Base-by-base conservation (phyloP, 2,113 vertebrate species). In the Aix galericulata region DNA sequence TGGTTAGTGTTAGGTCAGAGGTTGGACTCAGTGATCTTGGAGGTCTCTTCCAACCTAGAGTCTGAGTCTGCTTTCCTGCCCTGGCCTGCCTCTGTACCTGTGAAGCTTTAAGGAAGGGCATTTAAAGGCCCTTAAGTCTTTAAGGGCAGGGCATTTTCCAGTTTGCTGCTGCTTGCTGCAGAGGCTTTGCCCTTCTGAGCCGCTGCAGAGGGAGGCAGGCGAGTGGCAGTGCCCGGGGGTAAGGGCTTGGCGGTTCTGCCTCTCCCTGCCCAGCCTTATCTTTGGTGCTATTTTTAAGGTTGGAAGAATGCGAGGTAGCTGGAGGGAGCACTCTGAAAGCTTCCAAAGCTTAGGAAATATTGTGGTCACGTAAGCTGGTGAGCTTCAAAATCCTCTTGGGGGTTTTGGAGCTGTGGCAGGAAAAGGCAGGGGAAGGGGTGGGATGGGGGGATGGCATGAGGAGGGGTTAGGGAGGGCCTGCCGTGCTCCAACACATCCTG, bases 351-450 rank as follows among this genome's bases (percentile, higher is more conserved):
- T 66, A 0, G 0, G 82, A 20, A 36, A 36, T 44, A 52, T 64
- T 0, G 0, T 8, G 53, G n/a, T 48, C 2, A 0, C 0, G 8
- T 11, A 2, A 18, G 18, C 0, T 63, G 11, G 22, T 6, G 55
- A 27, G 76, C 63, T 3, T 4, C 13, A 20, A 13, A 21, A 26
- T 13, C 4, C 36, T 25, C 26, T 5, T 10, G 8, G 11, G 66
- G 11, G 0, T 44, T 73, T 8, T 68, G 31, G 59, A 31, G 29
- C 17, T 11, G 0, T 6, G 11, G 38, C 2, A 36, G 40, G 25
- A 11, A n/a, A 13, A 69, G 21, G 34, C 36, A 36, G 72, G 27
- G 26, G 36, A 38, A 36, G 36, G 59, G n/a, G 0, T 12, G 9
- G 31, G 77, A 11, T 15, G 29, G 21, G 59, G 38, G 13, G 27